Percentiles rank a stretch among this genome's conserved stretches.
Conservation (phyloP, 2,888 invertebrate species). For the Salpingus planirostris region DNA sequence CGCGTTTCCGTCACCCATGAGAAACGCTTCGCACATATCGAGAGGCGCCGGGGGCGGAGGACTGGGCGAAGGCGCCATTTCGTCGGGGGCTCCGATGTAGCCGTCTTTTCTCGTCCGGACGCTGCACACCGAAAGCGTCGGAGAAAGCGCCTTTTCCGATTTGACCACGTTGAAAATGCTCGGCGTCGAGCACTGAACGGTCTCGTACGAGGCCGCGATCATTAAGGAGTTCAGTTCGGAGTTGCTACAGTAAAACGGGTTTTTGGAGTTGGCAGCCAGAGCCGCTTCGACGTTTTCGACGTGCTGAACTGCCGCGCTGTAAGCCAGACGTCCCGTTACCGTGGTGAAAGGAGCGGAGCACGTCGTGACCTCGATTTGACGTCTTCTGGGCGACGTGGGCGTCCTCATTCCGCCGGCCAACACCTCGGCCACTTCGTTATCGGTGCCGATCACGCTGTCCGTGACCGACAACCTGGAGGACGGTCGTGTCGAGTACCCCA, state of each 20-base stretch:
- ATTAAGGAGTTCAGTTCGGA: constrained; percentile 43
- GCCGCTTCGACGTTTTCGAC: constrained; percentile 49
- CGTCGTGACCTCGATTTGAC: constrained; percentile 47
- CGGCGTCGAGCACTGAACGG: constrained; percentile 45
- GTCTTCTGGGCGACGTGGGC: constrained; percentile 49
- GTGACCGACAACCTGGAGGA: constrained; percentile 54
- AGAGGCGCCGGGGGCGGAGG: constrained; percentile 79
- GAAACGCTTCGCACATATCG: constrained; percentile 50
- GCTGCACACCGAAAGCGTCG: constrained; percentile 54
- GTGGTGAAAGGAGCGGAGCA: constrained; percentile 56
- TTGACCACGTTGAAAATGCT: constrained; percentile 41
- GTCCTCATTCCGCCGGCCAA: constrained; percentile 45
- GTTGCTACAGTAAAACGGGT: constrained; percentile 38
- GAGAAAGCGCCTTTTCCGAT: constrained; percentile 51
- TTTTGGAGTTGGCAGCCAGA: constrained; percentile 34
- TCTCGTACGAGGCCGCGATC: constrained; percentile 45
- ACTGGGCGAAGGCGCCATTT: constrained; percentile 48
- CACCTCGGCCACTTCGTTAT: constrained; percentile 56
- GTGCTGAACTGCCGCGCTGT: constrained; percentile 58
- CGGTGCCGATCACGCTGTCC: constrained; percentile 52
- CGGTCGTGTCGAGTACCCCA: constrained; percentile 40
- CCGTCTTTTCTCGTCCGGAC: constrained; percentile 57
- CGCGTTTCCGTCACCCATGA: constrained; percentile 16
- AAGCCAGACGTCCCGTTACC: constrained; percentile 55
- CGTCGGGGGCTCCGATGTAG: constrained; percentile 42